Conservation (phyloP, 2,113 vertebrate genomes). For the Otus sunia region DNA sequence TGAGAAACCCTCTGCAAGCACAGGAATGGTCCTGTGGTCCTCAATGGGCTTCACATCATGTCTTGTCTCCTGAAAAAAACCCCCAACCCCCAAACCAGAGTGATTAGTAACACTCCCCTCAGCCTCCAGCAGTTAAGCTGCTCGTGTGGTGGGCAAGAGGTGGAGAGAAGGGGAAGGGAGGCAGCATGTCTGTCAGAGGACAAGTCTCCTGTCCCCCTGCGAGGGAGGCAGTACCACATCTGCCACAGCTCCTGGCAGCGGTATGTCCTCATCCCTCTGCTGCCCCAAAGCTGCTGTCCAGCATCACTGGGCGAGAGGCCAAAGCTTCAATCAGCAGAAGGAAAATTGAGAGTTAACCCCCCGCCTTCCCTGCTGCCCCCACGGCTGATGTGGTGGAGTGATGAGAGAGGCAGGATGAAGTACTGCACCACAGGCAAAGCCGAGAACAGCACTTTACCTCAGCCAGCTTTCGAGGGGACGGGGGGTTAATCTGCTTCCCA, state of each 20-base stretch:
- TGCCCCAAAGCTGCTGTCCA: neutral
- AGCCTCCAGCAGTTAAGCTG: neutral
- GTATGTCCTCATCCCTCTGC: neutral
- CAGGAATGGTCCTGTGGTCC: neutral
- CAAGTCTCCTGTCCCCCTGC: neutral
- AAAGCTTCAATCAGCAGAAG: slow-evolving; percentile 26
- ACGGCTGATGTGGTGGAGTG: neutral
- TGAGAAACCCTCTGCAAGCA: neutral
- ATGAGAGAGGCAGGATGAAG: neutral
- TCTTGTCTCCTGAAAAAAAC: neutral
- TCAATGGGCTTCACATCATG: neutral
- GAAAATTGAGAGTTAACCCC: slow-evolving; percentile 16
- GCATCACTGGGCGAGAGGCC: neutral
- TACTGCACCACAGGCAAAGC: neutral
- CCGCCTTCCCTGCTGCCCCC: neutral
- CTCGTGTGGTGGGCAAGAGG: neutral
- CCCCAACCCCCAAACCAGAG: neutral
- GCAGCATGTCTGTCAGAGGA: neutral
- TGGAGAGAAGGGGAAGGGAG: neutral
- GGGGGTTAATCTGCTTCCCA: slow-evolving; percentile 67
- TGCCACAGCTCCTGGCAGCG: neutral
- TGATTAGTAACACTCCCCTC: neutral
- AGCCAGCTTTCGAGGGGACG: neutral
- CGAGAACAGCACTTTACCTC: neutral
- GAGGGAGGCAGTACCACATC: neutral